Percentiles rank a stretch among this genome's conserved stretches.
phyloP scores from a whole-genome alignment of 2,113 vertebrate genomes.

The Seriola quinqueradiata region DNA sequence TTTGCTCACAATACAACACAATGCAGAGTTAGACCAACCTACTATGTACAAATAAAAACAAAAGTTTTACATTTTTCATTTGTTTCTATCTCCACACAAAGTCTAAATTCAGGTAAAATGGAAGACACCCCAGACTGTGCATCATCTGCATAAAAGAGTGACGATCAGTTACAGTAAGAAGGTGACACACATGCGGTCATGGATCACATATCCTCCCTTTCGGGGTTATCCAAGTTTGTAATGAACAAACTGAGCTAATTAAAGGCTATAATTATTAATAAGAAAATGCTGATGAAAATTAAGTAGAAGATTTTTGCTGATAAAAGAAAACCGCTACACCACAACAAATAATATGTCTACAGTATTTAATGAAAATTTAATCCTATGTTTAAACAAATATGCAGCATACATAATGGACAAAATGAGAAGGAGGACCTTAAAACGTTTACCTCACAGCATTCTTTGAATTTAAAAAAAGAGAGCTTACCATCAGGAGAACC shows the following conservation, averaged over 20 bases:
- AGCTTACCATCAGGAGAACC: constrained; percentile 80
- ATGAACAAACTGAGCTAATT: constrained; percentile 69
- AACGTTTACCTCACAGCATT: constrained; percentile 7
- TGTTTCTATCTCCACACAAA: not conserved
- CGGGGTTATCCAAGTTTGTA: constrained; percentile 44
- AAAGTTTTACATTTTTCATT: not conserved
- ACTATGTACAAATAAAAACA: not conserved
- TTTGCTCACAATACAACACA: not conserved
- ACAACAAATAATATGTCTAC: constrained; percentile 27
- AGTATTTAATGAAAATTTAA: constrained; percentile 29
- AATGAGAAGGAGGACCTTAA: not conserved
- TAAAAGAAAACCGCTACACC: constrained; percentile 43
- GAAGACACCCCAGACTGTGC: not conserved
- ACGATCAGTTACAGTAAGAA: not conserved
- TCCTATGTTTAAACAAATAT: not conserved
- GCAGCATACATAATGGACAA: constrained; percentile 1
- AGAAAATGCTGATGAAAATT: constrained; percentile 57
- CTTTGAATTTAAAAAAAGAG: constrained; percentile 1
- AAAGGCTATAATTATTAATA: constrained; percentile 37
- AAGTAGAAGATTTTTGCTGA: constrained; percentile 44
- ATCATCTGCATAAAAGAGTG: not conserved
- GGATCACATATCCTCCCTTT: constrained; percentile 46
- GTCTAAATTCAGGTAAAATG: not conserved
- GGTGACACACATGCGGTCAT: constrained; percentile 12
- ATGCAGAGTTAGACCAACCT: not conserved